Conservation (phyloP, 2,113 vertebrate species). For the Paradoxurus hermaphroditus region DNA sequence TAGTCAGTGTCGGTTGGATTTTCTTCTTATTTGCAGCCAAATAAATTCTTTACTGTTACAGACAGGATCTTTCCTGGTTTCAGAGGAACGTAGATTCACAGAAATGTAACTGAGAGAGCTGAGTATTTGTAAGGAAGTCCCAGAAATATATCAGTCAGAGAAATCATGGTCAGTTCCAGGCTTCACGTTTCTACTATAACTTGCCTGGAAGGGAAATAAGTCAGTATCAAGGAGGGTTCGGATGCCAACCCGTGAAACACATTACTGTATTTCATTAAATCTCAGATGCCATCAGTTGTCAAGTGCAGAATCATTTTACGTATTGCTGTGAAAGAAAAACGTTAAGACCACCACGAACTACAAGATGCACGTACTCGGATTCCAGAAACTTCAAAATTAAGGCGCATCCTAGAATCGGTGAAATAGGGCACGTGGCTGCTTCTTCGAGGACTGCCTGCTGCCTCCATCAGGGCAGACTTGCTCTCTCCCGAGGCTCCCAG, state of each 20-base stretch:
- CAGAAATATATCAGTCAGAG: neutral
- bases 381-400: neutral
- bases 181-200: neutral
- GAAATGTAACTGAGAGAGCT: neutral
- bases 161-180: neutral
- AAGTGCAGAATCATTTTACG: neutral
- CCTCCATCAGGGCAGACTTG: neutral
- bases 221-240: neutral
- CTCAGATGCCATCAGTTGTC: neutral
- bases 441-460: neutral
- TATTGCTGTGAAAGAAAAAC: neutral
- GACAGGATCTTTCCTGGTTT: neutral
- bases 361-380: neutral
- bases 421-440: neutral
- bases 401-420: neutral
- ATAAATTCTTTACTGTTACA: neutral
- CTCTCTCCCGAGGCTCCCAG: neutral
- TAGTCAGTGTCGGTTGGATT: neutral
- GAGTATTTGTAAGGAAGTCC: neutral
- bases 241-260: neutral
- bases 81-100: neutral
- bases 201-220: conserved; percentile 2
- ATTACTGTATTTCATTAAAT: neutral
- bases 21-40: neutral
- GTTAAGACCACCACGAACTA: neutral